These are phyloP conservation scores for human (Homo sapiens) DNA, from an alignment of 2,113 vertebrate species.

Conservation along the genomic window DNA sequence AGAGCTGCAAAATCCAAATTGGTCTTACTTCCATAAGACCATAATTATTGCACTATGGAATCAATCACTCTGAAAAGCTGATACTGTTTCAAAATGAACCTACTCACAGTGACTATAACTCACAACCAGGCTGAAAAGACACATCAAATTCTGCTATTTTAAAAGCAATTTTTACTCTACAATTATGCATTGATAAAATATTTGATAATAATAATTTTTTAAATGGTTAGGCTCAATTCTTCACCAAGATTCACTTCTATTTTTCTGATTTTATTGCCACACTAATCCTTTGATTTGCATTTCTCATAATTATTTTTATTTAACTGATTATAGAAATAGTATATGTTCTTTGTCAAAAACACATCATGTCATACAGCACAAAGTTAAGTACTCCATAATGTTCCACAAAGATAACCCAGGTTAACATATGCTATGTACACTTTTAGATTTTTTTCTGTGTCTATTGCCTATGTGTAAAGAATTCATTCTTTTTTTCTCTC, in stretches of 20 bases:
- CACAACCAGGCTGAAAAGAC: background rate
- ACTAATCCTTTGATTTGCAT: background rate
- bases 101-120: background rate
- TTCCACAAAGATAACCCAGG: background rate
- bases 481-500: background rate
- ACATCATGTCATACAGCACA: background rate
- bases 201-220: background rate
- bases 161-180: background rate
- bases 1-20: background rate
- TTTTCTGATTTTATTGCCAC: background rate
- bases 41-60: background rate
- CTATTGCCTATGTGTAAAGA: background rate
- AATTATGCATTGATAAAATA: background rate
- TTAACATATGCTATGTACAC: background rate
- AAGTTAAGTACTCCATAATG: background rate
- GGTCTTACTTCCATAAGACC: background rate
- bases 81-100: background rate
- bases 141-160: background rate
- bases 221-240: background rate
- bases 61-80: background rate
- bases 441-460: background rate
- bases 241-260: background rate
- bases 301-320: background rate
- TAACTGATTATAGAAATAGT: background rate
- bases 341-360: background rate